Percentiles rank a stretch among this genome's conserved stretches.
Evolutionary conservation across 2,113 vertebrate species (phyloP).

Genomic region (Pelodiscus sinensis): DNA sequence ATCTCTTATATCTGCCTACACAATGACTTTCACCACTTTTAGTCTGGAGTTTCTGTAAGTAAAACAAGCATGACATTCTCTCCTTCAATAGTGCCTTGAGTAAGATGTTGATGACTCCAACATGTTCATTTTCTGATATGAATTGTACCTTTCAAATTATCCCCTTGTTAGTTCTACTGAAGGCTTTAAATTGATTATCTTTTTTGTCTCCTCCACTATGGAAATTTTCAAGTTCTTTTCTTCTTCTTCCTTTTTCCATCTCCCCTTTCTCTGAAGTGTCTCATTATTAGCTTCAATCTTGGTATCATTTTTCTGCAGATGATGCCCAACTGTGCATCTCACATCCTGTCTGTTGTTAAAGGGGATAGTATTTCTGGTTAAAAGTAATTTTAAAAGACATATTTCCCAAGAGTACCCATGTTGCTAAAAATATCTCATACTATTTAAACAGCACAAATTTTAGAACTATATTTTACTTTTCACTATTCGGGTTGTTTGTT

Average conservation of each 20-base stretch:
- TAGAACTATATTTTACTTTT: background rate
- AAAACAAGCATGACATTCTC: conserved; percentile 32
- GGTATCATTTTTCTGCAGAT: background rate
- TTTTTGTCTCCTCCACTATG: background rate
- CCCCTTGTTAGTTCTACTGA: background rate
- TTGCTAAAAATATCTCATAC: background rate
- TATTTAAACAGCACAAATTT: background rate
- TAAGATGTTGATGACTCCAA: background rate
- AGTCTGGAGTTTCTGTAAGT: conserved; percentile 21
- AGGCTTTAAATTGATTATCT: background rate
- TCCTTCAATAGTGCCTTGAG: background rate
- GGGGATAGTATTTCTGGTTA: background rate
- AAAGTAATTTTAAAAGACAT: background rate
- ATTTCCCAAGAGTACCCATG: accelerated
- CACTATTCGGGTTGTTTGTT: background rate
- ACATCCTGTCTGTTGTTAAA: background rate
- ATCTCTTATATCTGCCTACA: conserved; percentile 24
- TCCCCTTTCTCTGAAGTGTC: background rate
- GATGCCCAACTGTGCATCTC: background rate
- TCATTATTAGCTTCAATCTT: background rate
- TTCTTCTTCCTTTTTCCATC: background rate
- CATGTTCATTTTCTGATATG: conserved; percentile 6
- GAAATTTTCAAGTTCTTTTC: background rate
- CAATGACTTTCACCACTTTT: background rate
- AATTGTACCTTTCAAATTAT: background rate